Evolutionary conservation across 2,797 vertebrate genomes (phyloP).

Genomic region (Sylvilagus floridanus): DNA sequence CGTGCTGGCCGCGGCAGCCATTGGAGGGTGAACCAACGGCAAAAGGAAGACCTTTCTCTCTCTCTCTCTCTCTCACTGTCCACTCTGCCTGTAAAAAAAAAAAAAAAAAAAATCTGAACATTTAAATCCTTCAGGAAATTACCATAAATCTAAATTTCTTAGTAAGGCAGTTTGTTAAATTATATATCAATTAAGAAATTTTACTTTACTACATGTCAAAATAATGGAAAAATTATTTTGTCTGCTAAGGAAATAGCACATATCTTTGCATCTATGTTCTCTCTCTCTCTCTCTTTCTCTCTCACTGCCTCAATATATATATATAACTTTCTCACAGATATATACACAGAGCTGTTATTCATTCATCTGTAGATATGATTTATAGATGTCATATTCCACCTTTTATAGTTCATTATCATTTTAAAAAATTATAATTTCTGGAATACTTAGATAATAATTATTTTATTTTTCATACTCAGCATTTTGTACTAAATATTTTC

Average conservation of each 20-base stretch:
- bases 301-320: too few relatives aligned
- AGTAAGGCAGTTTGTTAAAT: neutral
- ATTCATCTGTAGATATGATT: conserved; percentile 11
- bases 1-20: too few relatives aligned
- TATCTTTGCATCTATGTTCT: neutral
- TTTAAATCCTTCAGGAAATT: neutral
- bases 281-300: neutral
- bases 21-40: too few relatives aligned
- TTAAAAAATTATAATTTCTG: neutral
- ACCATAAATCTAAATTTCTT: neutral
- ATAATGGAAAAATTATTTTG: neutral
- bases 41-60: too few relatives aligned
- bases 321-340: too few relatives aligned
- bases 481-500: neutral
- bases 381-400: neutral
- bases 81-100: too few relatives aligned
- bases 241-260: neutral
- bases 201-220: neutral
- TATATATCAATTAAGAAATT: conserved; percentile 13
- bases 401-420: neutral
- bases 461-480: neutral
- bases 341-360: neutral
- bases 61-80: too few relatives aligned
- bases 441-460: neutral
- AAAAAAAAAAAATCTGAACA: neutral